Conservation (phyloP, 2,113 vertebrate species). For the Kryptolebias marmoratus region DNA sequence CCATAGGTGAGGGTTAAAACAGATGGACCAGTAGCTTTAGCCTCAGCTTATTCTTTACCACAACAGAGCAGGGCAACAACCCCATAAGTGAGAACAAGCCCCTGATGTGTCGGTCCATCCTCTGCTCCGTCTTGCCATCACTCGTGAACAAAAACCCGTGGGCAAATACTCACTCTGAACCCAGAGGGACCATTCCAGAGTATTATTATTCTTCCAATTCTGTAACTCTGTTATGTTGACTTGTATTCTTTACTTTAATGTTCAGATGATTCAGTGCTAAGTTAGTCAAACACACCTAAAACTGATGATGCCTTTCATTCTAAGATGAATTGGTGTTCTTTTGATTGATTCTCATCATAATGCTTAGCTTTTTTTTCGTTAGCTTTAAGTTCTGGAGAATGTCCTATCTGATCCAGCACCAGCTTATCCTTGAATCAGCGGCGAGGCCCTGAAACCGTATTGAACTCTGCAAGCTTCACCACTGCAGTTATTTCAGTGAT, state of each 20-base stretch:
- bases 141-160: too few species aligned
- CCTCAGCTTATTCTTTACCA: too few species aligned
- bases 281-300: slow-evolving; percentile 13
- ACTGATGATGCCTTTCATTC: not conserved
- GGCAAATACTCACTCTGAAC: too few species aligned
- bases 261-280: not conserved
- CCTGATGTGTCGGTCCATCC: too few species aligned
- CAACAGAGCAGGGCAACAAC: too few species aligned
- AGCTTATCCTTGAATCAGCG: not conserved
- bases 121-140: too few species aligned
- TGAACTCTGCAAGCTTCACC: slow-evolving; percentile 20
- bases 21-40: too few species aligned
- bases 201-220: not conserved
- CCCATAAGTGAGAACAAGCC: too few species aligned
- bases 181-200: too few species aligned
- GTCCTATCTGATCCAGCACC: not conserved
- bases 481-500: slow-evolving; percentile 8
- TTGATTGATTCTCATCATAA: not conserved
- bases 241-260: not conserved
- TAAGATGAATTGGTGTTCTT: not conserved
- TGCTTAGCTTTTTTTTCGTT: not conserved
- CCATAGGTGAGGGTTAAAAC: too few species aligned
- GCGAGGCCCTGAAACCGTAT: slow-evolving; percentile 3
- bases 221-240: not conserved
- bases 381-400: slow-evolving; percentile 1